Evolutionary conservation across 64 coral and sea anemone genomes (phyloP).

Genomic region (Actinia tenebrosa): DNA sequence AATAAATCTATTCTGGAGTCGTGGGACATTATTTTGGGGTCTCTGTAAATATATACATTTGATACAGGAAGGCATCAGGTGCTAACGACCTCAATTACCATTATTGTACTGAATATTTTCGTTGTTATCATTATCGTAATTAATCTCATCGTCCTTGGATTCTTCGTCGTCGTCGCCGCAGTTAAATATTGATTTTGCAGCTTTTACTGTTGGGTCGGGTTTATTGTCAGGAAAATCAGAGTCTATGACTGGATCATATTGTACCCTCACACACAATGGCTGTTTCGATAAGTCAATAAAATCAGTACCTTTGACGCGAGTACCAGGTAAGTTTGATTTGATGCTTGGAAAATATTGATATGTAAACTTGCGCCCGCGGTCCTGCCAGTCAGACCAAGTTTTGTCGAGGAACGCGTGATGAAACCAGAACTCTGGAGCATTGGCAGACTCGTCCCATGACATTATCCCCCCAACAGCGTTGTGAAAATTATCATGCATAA

Average conservation of each 20-base stretch:
- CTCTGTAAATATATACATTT: too few relatives aligned
- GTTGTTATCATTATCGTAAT: neutral
- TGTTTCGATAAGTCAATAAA: conserved; percentile 60
- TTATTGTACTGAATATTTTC: too few relatives aligned
- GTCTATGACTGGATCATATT: conserved; percentile 17
- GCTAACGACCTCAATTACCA: neutral
- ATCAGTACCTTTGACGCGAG: conserved; percentile 16
- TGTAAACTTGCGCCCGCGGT: conserved; percentile 41
- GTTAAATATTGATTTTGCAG: neutral
- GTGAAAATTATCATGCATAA: conserved; percentile 50
- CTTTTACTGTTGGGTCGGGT: neutral
- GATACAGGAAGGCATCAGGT: too few relatives aligned
- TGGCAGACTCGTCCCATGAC: conserved; percentile 22
- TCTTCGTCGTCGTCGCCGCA: neutral
- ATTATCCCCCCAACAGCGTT: conserved; percentile 56
- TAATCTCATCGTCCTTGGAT: neutral
- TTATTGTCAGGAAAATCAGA: conserved; percentile 8
- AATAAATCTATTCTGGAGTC: too few relatives aligned
- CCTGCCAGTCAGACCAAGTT: conserved; percentile 76
- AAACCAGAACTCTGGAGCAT: conserved; percentile 63
- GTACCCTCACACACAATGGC: conserved; percentile 43
- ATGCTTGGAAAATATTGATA: conserved; percentile 7
- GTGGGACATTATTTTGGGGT: too few relatives aligned
- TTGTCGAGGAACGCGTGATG: conserved; percentile 80
- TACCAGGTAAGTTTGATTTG: conserved; percentile 44